These are phyloP conservation scores for Danio kyathit DNA, from an alignment of 2,797 vertebrate genomes.

Conservation along the genomic window DNA sequence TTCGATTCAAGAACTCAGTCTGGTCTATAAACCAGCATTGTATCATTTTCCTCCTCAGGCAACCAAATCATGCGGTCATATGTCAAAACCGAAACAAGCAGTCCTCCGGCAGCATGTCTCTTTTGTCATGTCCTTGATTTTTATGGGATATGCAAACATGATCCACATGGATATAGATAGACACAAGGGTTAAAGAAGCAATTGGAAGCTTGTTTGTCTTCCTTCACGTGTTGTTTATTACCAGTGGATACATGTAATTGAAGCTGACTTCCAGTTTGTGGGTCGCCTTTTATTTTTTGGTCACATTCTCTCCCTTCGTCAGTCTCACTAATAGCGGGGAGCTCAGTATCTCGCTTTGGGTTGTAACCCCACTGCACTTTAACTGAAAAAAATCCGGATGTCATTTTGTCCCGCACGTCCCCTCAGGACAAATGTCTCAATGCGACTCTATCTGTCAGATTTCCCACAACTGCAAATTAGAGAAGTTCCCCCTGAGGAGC, in stretches of 20 bases:
- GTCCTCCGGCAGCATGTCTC: conserved; percentile 17
- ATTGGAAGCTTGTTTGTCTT: conserved; percentile 66
- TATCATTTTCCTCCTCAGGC: conserved; percentile 51
- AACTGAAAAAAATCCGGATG: conserved; percentile 77
- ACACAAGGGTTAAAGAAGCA: conserved; percentile 61
- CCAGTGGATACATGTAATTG: conserved; percentile 74
- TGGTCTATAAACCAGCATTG: conserved; percentile 63
- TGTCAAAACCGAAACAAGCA: conserved; percentile 42
- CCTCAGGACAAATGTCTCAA: conserved; percentile 72
- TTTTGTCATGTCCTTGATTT: conserved; percentile 52
- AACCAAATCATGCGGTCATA: conserved; percentile 48
- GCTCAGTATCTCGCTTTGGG: conserved; percentile 69
- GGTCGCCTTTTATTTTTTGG: conserved; percentile 32
- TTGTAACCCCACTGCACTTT: conserved; percentile 70
- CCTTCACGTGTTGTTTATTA: conserved; percentile 76
- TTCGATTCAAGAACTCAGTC: conserved; percentile 63
- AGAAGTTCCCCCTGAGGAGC: conserved; percentile 64
- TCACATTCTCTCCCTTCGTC: conserved; percentile 51
- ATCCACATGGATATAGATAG: conserved; percentile 63
- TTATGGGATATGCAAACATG: conserved; percentile 62
- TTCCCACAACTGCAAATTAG: conserved; percentile 78
- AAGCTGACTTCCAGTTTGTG: conserved; percentile 74
- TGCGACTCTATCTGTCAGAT: conserved; percentile 71
- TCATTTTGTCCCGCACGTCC: conserved; percentile 77
- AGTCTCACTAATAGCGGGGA: conserved; percentile 57